Evolutionary conservation across 2,888 invertebrate genomes (phyloP), one percentile per base, ranked within the genome.

Genomic region (Erpobdella octoculata): DNA sequence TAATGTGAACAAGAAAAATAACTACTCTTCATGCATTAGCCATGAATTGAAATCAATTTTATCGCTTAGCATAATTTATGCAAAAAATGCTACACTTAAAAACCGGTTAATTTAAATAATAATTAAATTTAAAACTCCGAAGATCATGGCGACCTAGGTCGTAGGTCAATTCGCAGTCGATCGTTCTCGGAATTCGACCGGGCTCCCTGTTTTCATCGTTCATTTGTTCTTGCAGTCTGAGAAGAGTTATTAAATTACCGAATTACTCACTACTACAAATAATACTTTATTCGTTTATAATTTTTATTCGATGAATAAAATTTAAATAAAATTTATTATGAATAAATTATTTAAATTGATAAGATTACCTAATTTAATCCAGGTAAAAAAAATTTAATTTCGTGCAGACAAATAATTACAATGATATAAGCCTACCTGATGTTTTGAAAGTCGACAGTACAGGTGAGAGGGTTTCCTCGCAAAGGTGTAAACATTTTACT

Each of bases 121-220:
- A n/a, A n/a, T n/a, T n/a, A n/a, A n/a, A n/a, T n/a, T n/a, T n/a
- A n/a, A n/a, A n/a, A n/a, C n/a, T n/a, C n/a, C n/a, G n/a, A n/a
- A n/a, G n/a, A n/a, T n/a, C n/a, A n/a, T n/a, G n/a, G n/a, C n/a
- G 72, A 81, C 82, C 82, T 61, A 94, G 85, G 83, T 93, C 92
- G 73, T 89, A 88, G 70, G 88, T 88, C 8, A 95, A 84, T 82
- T 93, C 91, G 80, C 93, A 90, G 80, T 94, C 93, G 36, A 95
- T 86, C 76, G 89, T 89, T 75, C 89, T 86, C 1, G 92, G 91
- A 58, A 83, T 82, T 41, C 82, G 73, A 6, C 83, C 82, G n/a
- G 81, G 78, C 61, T 82, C 85, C 41, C 80, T 79, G 85, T 88
- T 87, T 41, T 71, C 70, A 75, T 79, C 80, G 78, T 89, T 89